Conservation (phyloP, 2,113 vertebrate genomes). For the Cynocephalus volans region DNA sequence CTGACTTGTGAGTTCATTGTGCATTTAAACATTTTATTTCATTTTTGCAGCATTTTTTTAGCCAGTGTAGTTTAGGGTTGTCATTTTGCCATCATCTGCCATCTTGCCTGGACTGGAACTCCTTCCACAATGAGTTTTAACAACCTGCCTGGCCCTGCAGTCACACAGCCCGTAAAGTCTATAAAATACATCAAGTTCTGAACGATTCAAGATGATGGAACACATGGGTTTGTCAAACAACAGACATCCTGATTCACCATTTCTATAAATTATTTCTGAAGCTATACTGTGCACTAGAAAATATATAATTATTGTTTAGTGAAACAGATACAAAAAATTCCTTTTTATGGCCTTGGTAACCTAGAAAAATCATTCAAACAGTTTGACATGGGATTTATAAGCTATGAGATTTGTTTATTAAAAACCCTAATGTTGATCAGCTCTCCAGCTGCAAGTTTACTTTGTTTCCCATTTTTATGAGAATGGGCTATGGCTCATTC, state of each 20-base stretch:
- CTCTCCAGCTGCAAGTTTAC: background rate
- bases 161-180: background rate
- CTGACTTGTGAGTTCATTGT: background rate
- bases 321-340: slow-evolving; percentile 3
- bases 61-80: background rate
- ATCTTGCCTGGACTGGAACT: background rate
- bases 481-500: background rate
- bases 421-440: background rate
- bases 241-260: background rate
- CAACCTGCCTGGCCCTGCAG: background rate
- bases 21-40: background rate
- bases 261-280: slow-evolving; percentile 65
- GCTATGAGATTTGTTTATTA: background rate
- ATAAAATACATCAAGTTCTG: background rate
- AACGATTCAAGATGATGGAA: background rate
- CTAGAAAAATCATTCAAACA: background rate
- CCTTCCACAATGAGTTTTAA: background rate
- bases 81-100: slow-evolving; percentile 20
- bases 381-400: background rate
- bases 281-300: background rate
- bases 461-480: background rate
- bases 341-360: background rate
- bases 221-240: background rate
- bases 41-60: slow-evolving; percentile 18
- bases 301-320: slow-evolving; percentile 62